Conservation (phyloP, 2,113 vertebrate species). For the Delphinapterus leucas region DNA sequence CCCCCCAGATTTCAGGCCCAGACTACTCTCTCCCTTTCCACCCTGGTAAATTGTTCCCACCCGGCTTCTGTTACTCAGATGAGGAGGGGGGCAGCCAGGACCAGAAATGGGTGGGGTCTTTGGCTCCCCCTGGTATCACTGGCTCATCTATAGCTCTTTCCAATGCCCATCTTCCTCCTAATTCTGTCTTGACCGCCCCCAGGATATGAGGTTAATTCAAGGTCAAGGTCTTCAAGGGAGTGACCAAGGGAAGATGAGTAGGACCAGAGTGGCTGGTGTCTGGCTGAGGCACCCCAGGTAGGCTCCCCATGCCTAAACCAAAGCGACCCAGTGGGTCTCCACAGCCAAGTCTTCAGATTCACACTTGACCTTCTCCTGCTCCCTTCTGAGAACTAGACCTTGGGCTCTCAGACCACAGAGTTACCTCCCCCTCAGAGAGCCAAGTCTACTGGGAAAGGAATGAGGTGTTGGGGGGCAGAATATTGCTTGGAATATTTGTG, state of each 20-base stretch:
- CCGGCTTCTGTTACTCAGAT: neutral
- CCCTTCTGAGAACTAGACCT: neutral
- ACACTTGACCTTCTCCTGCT: neutral
- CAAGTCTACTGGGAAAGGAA: neutral
- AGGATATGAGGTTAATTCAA: conserved; percentile 62
- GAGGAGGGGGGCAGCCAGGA: neutral
- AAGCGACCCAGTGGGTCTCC: neutral
- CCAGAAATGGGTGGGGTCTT: neutral
- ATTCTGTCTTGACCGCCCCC: neutral
- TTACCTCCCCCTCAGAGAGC: neutral
- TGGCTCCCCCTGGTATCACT: neutral
- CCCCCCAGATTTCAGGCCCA: neutral
- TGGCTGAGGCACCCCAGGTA: neutral
- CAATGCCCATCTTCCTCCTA: neutral
- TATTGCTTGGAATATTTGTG: neutral
- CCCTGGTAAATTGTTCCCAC: neutral
- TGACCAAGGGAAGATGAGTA: neutral
- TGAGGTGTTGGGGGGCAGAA: neutral
- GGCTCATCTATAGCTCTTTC: neutral
- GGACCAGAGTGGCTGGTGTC: neutral
- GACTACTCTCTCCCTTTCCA: neutral
- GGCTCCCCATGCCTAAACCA: neutral
- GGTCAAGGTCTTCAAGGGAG: conserved; percentile 62
- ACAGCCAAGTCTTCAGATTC: neutral
- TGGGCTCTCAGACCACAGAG: neutral